Base-by-base conservation (phyloP, 1,140 invertebrate genomes). In the Musca vetustissima region DNA sequence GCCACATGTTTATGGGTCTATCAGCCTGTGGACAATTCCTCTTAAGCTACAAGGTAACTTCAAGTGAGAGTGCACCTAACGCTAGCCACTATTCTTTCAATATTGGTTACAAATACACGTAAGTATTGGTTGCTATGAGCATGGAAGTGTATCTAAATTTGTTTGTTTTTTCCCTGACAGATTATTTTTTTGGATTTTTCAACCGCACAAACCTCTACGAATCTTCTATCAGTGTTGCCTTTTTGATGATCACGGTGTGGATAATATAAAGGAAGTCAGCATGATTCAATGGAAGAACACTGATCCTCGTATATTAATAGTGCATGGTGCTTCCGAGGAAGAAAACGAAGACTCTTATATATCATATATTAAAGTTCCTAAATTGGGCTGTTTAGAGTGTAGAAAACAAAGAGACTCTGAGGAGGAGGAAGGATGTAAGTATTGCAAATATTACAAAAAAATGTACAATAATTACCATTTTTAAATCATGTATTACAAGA, bases 1-100 rank as follows among this genome's bases (percentile, higher is more conserved):
- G 87, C 70, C 93, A 97, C 84, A 89, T 97, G 48, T 93, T 96
- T 79, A 93, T 98, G 89, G 96, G 96, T 9, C 91, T 97, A 73
- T 95, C 93, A 24, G 91, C 94, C 75, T 96, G 94, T 85, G 95
- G 95, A 9, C 92, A 95, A 82, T 97, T 93, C 86, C 87, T 97
- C 67, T 83, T 98, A 65, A 96, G 94, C 66, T 97, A 96, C 80
- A 92, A 91, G 8, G 87, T 88, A 71, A 87, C 79, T 43, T 81
- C 84, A 70, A 88, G 90, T 80, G 87, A 80, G 19, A 79, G 72
- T 50, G 72, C 73, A 19, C 61, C 72, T 8, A 43, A 43, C 1
- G 70, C 74, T 0, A 80, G 75, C n/a, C 77, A 76, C 67, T 83
- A 79, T 53, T 78, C 78, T 28, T 83, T 83, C 66, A 80, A 75